Percentiles rank a stretch among this genome's conserved stretches.
phyloP scores from a whole-genome alignment of 2,888 invertebrate species.

The Automeris io region DNA sequence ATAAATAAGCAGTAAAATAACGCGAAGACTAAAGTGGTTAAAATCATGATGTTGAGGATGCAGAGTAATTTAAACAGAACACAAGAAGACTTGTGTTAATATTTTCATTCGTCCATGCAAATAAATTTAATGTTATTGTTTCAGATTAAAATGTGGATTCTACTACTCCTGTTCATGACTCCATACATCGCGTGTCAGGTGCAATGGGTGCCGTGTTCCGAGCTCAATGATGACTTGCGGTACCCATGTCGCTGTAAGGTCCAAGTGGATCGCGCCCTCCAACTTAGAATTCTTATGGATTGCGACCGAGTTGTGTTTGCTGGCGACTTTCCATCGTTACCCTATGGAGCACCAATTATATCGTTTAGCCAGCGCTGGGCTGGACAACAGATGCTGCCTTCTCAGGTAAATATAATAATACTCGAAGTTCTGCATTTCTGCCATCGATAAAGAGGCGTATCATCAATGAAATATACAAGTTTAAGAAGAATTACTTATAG shows the following conservation, averaged over 20 bases:
- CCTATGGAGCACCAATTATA: slow-evolving; percentile 87
- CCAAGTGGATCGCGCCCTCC: slow-evolving; percentile 67
- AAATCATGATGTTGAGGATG: too few relatives aligned
- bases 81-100: slow-evolving; percentile 10
- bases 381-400: slow-evolving; percentile 88
- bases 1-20: too few relatives aligned
- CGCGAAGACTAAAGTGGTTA: too few relatives aligned
- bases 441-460: too few relatives aligned
- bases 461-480: too few relatives aligned
- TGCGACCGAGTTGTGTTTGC: slow-evolving; percentile 90
- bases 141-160: slow-evolving; percentile 52
- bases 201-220: slow-evolving; percentile 84
- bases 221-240: slow-evolving; percentile 84
- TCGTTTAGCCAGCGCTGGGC: slow-evolving; percentile 87
- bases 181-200: slow-evolving; percentile 46
- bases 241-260: slow-evolving; percentile 82
- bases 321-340: slow-evolving; percentile 85
- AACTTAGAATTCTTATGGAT: slow-evolving; percentile 81
- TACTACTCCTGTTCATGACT: slow-evolving; percentile 44
- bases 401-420: slow-evolving; percentile 83
- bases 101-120: slow-evolving; percentile 13
- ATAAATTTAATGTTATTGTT: slow-evolving; percentile 18
- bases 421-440: too few relatives aligned
- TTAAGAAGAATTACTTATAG: too few relatives aligned
- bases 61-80: too few relatives aligned